Base-by-base conservation (phyloP, 2,113 vertebrate genomes). In the Myanophis thanlyinensis region DNA sequence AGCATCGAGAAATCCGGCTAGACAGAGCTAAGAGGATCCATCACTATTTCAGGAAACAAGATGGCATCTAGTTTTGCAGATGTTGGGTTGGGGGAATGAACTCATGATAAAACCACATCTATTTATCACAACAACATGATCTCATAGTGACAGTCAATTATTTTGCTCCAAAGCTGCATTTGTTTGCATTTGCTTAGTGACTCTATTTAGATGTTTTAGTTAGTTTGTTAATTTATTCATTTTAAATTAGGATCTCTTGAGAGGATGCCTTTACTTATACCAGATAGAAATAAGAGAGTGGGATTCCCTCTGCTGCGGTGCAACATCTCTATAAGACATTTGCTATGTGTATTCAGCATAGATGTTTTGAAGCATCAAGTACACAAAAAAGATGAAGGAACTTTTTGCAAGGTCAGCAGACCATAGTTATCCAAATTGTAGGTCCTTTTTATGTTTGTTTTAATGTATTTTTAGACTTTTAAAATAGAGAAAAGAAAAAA, bases 241-340 rank as follows among this genome's bases (percentile, higher is more conserved):
- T 94, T 80, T 48, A 95, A 96, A 95, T 91, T 49, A 85, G 48
- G 90, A 90, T 95, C 87, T 91, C 95, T 91, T 95, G 94, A 96
- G 89, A 89, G 51, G 80, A 49, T 89, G 92, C 92, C 93, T 40
- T 87, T 89, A 90, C 49, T 80, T 89, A 53, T 95, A 95, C 94
- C 89, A 96, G 93, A 89, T 46, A 87, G 23, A 92, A 95, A 91
- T 87, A 94, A 93, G 73, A 40, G 18, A 89, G 91, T 4, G 91
- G 85, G 90, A 30, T 52, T 93, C 85, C 84, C 53, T 0, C 25
- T 53, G 0, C 25, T 22, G 0, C 53, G 90, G n/a, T 67, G 91
- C 91, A 27, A 91, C 59, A 90, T 87, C 84, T 90, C 12, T 2
- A 89, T 59, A 91, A 94, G 95, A 94, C 3, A 59, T 46, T 62